Evolutionary conservation across 2,797 vertebrate genomes (phyloP), one percentile per base, ranked within the genome.

Genomic region (Scleropages formosus): DNA sequence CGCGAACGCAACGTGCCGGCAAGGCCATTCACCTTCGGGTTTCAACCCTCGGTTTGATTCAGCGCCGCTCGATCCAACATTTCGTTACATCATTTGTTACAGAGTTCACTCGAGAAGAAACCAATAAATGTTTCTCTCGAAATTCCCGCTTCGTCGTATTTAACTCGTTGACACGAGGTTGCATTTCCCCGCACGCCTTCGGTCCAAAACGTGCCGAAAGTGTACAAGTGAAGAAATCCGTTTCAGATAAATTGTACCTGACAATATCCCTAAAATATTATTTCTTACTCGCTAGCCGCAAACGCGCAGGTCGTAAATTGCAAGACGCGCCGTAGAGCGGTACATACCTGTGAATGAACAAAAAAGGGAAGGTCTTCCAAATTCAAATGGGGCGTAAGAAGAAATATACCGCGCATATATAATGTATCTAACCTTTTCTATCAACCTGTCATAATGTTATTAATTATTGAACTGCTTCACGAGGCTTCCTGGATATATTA

Each of bases 131-230:
- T 31, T 39, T 6, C 31, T 39, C 39, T 39, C 31, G 39, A 2
- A 39, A 39, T 39, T 6, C 31, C 39, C 6, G 6, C 31, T 39
- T 39, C 31, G 39, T 39, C 6, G 6, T 2, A 39, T 31, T n/a
- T n/a, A n/a, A n/a, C n/a, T 31, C 31, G 31, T 39, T 6, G 6
- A 39, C 31, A 39, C 39, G 31, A 39, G 39, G 31, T 39, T 31
- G 39, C 6, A 6, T 39, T 39, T 6, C 2, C 31, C 31, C 6
- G 31, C 2, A 6, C 31, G 31, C 39, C 39, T 39, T 6, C 31
- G 6, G 31, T 6, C 39, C 2, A 6, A 6, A 39, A 74, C 60
- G 80, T 73, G 22, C 3, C 82, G 9, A 51, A 56, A 12, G 18
- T 2, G 39, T 2, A 56, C 18, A 56, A 56, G 53, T 56, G 12